A percentile compares a stretch with the other conserved stretches of the same genome.
phyloP scores from a whole-genome alignment of 2,113 vertebrate genomes.

The Hipposideros armiger region DNA sequence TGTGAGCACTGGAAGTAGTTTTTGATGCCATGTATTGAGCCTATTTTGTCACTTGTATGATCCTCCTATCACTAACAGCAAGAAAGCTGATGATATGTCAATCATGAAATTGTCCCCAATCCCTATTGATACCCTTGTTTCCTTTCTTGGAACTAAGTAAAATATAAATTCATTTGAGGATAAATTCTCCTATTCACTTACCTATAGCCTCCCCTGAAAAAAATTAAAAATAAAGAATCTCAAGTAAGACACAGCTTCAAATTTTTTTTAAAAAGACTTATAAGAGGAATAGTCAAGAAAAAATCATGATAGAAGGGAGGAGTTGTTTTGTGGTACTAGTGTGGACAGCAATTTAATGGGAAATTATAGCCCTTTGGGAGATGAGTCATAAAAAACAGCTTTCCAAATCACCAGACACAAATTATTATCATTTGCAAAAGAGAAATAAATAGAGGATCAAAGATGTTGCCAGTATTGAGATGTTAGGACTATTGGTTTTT shows the following conservation, averaged over 20 bases:
- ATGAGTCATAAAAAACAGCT: not conserved
- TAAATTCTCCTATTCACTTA: not conserved
- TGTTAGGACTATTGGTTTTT: not conserved
- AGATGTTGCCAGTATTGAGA: not conserved
- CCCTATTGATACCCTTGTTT: not conserved
- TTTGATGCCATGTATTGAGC: not conserved
- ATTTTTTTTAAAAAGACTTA: not conserved
- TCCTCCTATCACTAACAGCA: not conserved
- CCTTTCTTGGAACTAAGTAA: not conserved
- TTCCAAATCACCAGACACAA: slow-evolving; percentile 47
- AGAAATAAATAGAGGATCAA: slow-evolving; percentile 30
- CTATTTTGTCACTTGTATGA: not conserved
- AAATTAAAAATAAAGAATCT: not conserved
- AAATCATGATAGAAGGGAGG: not conserved
- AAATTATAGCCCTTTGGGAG: slow-evolving; percentile 7
- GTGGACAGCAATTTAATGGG: not conserved
- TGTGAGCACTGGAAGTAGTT: not conserved
- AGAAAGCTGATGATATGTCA: not conserved
- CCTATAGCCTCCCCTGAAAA: not conserved
- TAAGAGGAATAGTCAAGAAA: not conserved
- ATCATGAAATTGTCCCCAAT: not conserved
- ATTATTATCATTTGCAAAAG: slow-evolving; percentile 39
- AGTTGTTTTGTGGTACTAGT: not conserved
- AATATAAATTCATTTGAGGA: not conserved
- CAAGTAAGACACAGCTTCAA: not conserved